These are phyloP conservation scores for Nemotelus nigrinus DNA, from an alignment of 2,888 invertebrate species.

Conservation along the genomic window DNA sequence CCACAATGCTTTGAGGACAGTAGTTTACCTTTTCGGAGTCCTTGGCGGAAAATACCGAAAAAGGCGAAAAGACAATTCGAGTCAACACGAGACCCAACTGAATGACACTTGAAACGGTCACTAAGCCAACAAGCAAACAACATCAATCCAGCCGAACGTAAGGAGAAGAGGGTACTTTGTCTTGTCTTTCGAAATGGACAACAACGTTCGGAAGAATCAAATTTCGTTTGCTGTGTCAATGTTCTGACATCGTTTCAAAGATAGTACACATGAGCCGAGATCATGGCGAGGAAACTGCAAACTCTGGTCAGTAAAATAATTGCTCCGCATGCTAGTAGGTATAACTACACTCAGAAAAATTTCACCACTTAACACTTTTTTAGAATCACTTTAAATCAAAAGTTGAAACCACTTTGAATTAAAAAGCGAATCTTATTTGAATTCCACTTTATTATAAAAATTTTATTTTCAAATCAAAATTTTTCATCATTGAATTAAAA, in stretches of 20 bases:
- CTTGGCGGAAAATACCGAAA: slow-evolving; percentile 2
- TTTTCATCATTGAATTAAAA: no score
- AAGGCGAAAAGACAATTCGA: slow-evolving; percentile 18
- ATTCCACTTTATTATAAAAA: no score
- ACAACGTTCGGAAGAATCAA: slow-evolving; percentile 2
- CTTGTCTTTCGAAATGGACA: slow-evolving; percentile 26
- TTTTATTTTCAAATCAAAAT: no score
- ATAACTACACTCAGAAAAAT: no score
- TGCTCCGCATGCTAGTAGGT: no score
- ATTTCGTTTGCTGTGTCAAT: slow-evolving; percentile 22
- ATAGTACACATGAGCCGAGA: no score
- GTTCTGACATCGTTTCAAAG: neutral
- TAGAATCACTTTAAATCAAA: no score
- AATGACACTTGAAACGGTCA: slow-evolving; percentile 31
- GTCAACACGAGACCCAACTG: slow-evolving; percentile 27
- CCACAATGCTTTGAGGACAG: slow-evolving; percentile 22
- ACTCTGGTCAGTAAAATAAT: no score
- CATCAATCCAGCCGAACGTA: slow-evolving; percentile 30
- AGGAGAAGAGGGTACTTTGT: slow-evolving; percentile 11
- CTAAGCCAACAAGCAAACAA: slow-evolving; percentile 43
- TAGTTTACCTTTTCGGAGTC: slow-evolving; percentile 35
- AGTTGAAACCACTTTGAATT: no score
- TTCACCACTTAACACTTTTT: no score
- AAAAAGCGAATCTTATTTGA: no score
- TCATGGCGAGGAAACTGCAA: no score